Conservation (phyloP, 2,888 invertebrate genomes). For the Caenorhabditis sp. region DNA sequence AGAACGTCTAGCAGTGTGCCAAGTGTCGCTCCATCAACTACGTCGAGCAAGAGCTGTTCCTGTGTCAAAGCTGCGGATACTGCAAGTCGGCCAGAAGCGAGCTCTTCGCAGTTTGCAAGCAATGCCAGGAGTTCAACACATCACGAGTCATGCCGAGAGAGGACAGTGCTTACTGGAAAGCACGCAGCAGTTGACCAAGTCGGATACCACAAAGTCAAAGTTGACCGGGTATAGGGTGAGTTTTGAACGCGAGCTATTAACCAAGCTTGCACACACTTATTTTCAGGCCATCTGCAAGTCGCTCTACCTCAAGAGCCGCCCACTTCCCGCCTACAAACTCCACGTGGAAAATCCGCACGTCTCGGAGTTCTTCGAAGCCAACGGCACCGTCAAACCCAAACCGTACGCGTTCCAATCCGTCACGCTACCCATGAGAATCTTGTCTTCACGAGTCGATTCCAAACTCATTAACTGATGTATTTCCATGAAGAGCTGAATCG, state of each 20-base stretch:
- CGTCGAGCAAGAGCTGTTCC: constrained; percentile 98
- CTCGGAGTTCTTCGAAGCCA: constrained; percentile 52
- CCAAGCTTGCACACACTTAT: too few species aligned
- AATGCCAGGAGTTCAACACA: constrained; percentile 95
- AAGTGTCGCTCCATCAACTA: constrained; percentile 99
- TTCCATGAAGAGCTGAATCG: constrained; percentile 67
- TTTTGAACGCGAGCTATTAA: too few species aligned
- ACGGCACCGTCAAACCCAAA: constrained; percentile 20
- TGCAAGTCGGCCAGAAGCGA: constrained; percentile 99
- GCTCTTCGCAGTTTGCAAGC: constrained; percentile 93
- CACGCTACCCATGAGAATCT: constrained; percentile 33
- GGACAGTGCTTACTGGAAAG: too few species aligned
- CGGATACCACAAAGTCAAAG: too few species aligned
- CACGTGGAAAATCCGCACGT: constrained; percentile 67
- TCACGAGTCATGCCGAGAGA: constrained; percentile 96
- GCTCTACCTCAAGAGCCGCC: constrained; percentile 49
- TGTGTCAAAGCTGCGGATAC: constrained; percentile 98
- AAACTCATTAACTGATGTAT: too few species aligned
- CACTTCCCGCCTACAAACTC: constrained; percentile 54
- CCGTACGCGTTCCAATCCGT: constrained; percentile 27
- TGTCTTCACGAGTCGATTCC: constrained; percentile 66
- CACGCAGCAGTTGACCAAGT: too few species aligned
- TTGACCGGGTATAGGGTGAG: too few species aligned
- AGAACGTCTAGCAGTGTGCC: constrained; percentile 99
- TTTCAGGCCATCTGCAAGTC: too few species aligned